Base-by-base conservation (phyloP, 2,797 vertebrate genomes). In the Mormyrus hasselquistii region DNA sequence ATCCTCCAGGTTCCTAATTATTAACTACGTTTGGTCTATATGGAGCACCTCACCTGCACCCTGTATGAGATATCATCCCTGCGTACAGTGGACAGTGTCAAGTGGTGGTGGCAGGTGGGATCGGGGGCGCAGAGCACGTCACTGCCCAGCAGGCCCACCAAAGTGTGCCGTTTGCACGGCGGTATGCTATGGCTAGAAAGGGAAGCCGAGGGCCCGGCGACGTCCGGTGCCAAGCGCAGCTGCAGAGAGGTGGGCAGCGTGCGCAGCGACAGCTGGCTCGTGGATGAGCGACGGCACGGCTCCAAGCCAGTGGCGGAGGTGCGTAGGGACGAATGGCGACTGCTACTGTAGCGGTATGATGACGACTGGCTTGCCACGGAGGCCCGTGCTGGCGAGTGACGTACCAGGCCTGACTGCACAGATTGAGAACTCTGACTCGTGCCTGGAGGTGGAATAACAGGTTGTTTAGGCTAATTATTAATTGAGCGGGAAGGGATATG, bases 151-250 rank as follows among this genome's bases (percentile, higher is more conserved):
- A 99, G 96, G 90, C 98, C 98, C 92, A 97, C 97, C 44, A 99
- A 96, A 12, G 98, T 96, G 92, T 98, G 97, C 79, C 97, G 96
- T 90, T 99, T 99, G 95, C 98, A 98, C 92, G 97, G 97, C 0
- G 97, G 98, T 95, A 99, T 98, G 95, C 97, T 98, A 95, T 99
- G 98, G 94, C 97, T 98, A 93, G 98, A 99, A 91, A 97, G 97
- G 92, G 98, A 98, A 90, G 96, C 97, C 1, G 98, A 98, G 89
- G 98, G 98, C 84, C 96, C 94, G 22, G 95, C 91, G 94, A 96
- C 93, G 95, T 96, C 96, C 94, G 96, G 94, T 0, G 96, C 96
- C 0, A 99, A 95, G 76, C 98, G 97, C 86, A 98, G 97, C 94
- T 99, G 98, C 94, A 99, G 97, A 89, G 98, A 98, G 0, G 97